Percentiles rank a stretch among this genome's conserved stretches.
Evolutionary conservation across 2,113 vertebrate species (phyloP).

Genomic region (Sylvietta virens): DNA sequence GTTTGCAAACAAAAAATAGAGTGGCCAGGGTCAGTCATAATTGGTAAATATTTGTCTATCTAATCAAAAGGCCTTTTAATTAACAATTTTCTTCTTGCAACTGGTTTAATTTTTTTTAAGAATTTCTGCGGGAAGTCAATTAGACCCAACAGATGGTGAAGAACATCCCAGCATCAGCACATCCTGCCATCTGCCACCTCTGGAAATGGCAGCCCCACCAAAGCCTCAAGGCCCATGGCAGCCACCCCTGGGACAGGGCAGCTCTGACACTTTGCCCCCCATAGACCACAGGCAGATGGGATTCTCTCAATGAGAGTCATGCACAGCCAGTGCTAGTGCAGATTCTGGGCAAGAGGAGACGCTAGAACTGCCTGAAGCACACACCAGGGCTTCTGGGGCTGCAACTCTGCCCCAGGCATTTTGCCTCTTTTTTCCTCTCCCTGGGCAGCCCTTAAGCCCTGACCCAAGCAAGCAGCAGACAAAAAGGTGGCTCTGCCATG

Average conservation of each 20-base stretch:
- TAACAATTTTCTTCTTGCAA: constrained; percentile 75
- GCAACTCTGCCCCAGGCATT: not conserved
- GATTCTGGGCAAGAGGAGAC: not conserved
- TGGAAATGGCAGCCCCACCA: not conserved
- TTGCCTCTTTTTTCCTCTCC: not conserved
- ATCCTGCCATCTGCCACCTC: constrained; percentile 69
- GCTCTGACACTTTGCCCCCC: not conserved
- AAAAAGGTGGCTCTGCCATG: not conserved
- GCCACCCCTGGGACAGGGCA: not conserved
- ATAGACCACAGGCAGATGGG: not conserved
- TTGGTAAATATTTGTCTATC: constrained; percentile 80
- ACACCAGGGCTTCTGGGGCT: fast-evolving
- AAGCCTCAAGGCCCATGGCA: not conserved
- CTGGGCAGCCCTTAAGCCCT: not conserved
- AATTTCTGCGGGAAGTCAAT: constrained; percentile 75
- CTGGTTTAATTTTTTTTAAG: constrained; percentile 65
- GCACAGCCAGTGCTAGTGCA: not conserved
- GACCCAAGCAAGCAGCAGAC: fast-evolving
- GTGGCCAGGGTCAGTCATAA: constrained; percentile 67
- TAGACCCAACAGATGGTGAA: constrained; percentile 73
- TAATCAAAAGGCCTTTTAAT: constrained; percentile 80
- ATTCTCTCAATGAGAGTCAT: not conserved
- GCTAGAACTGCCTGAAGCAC: not conserved
- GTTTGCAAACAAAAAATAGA: constrained; percentile 47
- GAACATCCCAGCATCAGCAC: constrained; percentile 62